Conservation (phyloP, 1,140 invertebrate species). For the Tetramorium parvispinum region DNA sequence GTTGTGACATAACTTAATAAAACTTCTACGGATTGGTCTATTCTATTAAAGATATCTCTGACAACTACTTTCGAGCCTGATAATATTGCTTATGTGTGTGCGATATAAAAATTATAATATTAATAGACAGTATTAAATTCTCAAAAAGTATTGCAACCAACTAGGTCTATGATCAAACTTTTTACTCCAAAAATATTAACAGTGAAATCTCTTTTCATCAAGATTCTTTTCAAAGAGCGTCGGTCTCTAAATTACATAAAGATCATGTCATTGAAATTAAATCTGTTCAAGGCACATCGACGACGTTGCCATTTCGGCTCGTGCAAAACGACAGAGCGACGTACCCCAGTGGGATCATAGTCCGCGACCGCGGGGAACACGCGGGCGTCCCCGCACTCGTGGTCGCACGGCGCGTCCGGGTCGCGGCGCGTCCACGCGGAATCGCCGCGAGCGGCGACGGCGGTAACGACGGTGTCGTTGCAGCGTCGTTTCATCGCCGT, state of each 20-base stretch:
- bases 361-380: constrained; percentile 48
- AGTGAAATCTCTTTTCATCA: too few relatives aligned
- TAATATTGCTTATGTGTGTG: not conserved
- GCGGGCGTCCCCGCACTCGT: constrained; percentile 50
- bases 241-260: not conserved
- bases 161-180: not conserved
- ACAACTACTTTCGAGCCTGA: not conserved
- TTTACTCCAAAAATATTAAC: not conserved
- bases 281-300: not conserved
- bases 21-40: not conserved
- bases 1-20: not conserved
- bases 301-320: not conserved
- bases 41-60: not conserved
- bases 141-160: not conserved
- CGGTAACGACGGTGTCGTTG: not conserved
- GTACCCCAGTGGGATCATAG: constrained; percentile 58
- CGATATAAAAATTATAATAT: not conserved
- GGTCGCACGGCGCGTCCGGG: constrained; percentile 39
- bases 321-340: not conserved
- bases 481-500: constrained; percentile 8
- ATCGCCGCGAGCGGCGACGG: not conserved
- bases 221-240: not conserved
- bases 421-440: constrained; percentile 44
- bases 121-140: not conserved
- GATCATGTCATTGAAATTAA: not conserved